A percentile compares a stretch with the other conserved stretches of the same genome.
These are phyloP conservation scores for Esox niger DNA, from an alignment of 2,113 vertebrate genomes.

Conservation along the genomic window DNA sequence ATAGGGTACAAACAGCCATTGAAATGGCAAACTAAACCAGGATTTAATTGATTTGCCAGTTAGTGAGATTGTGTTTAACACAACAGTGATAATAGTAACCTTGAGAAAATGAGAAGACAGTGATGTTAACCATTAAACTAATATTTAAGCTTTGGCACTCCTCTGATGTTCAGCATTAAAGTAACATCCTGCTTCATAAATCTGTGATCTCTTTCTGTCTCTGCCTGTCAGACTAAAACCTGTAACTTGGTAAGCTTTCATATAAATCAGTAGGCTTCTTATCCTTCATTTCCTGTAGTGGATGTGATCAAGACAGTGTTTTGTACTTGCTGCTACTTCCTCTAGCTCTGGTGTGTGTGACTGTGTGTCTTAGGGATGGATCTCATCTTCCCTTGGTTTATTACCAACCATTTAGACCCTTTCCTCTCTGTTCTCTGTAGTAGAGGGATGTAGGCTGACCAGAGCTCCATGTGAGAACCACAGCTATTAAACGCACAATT, in stretches of 20 bases:
- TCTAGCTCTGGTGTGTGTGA: not conserved
- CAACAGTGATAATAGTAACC: not conserved
- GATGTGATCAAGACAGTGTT: not conserved
- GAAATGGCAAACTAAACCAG: not conserved
- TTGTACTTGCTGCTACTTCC: not conserved
- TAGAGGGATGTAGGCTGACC: not conserved
- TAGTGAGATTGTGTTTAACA: not conserved
- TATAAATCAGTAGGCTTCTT: not conserved
- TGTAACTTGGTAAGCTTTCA: not conserved
- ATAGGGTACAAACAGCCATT: too few species aligned
- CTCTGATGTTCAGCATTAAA: not conserved
- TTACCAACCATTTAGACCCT: not conserved
- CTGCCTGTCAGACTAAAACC: not conserved
- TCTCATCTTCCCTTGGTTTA: too few species aligned
- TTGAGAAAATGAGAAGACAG: not conserved
- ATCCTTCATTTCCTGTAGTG: slow-evolving; percentile 2
- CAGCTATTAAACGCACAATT: slow-evolving; percentile 8
- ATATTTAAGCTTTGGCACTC: not conserved
- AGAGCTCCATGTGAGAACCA: not conserved
- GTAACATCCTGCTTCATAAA: not conserved
- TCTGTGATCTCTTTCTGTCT: not conserved
- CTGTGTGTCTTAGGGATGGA: not conserved
- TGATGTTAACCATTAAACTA: not conserved
- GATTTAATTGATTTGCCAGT: not conserved
- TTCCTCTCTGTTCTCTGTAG: not conserved